Evolutionary conservation across 2,113 vertebrate species (phyloP), one percentile per base, ranked within the genome.

Genomic region (Collichthys lucidus): DNA sequence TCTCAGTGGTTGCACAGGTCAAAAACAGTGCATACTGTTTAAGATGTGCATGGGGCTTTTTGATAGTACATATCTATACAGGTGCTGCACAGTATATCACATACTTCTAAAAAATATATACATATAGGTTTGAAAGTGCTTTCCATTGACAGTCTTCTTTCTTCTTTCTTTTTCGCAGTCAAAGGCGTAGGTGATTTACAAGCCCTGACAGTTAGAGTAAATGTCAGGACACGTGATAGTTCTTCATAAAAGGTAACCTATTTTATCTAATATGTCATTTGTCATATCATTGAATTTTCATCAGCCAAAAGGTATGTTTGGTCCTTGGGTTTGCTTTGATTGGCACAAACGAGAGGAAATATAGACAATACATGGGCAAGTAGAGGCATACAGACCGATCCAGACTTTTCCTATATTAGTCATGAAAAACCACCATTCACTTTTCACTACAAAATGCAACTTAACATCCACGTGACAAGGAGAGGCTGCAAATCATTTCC

Each of bases 301-400:
- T 76, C 83, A 79, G 80, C 83, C 46, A 49, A 44, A 40, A 74
- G 78, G 69, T 82, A 82, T 81, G 56, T 85, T 66, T 83, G 70
- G 50, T 77, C 24, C 64, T 70, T 15, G 46, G 24, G 80, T 83
- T 85, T 90, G 84, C 78, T 89, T 88, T 83, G 78, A 88, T 83
- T 89, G 90, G 83, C 77, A 77, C 74, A 85, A 77, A 83, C 79
- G 31, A 88, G 74, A 84, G 76, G 55, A 88, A 83, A 78, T 47
- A 47, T 35, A 80, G 85, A 79, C 75, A 71, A 89, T 89, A 42
- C 66, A 59, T 42, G 88, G 86, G 66, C 86, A 83, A 72, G 88
- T 91, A 86, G 81, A 73, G 87, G 69, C 90, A 85, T 3, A 88
- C 17, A 50, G 67, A 71, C n/a, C 22, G 62, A 84, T 59, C 20